A percentile compares a stretch with the other conserved stretches of the same genome.
phyloP scores from a whole-genome alignment of 2,888 invertebrate species.

The Protodeltote pygarga region DNA sequence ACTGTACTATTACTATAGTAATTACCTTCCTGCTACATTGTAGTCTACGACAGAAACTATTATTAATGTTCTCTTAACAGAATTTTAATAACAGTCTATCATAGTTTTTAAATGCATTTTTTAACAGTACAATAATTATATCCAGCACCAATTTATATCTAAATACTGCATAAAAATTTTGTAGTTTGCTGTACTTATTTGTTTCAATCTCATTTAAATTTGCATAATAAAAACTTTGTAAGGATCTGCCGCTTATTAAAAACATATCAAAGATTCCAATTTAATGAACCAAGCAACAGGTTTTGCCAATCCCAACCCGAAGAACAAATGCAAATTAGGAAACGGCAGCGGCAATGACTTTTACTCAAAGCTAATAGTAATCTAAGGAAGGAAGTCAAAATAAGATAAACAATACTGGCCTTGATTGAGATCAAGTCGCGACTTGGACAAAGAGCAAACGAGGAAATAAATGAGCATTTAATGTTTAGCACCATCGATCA shows the following conservation, averaged over 20 bases:
- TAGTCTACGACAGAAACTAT: constrained; percentile 27
- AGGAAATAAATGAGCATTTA: constrained; percentile 50
- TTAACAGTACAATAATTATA: not conserved
- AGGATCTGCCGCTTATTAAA: constrained; percentile 10
- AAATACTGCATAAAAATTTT: not conserved
- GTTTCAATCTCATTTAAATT: too few relatives aligned
- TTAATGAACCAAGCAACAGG: constrained; percentile 21
- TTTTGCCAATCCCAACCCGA: constrained; percentile 13
- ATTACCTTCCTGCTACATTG: constrained; percentile 48
- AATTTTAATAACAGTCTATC: too few relatives aligned
- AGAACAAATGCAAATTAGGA: constrained; percentile 37
- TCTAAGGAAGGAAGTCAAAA: constrained; percentile 53
- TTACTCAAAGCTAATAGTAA: constrained; percentile 34
- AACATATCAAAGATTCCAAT: constrained; percentile 15
- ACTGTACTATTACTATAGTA: constrained; percentile 39
- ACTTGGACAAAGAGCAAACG: constrained; percentile 36
- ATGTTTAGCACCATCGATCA: constrained; percentile 24
- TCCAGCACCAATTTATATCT: too few relatives aligned
- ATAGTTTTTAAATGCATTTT: too few relatives aligned
- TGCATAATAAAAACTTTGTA: too few relatives aligned
- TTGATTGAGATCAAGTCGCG: constrained; percentile 44
- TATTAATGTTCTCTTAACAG: constrained; percentile 9
- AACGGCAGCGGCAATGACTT: constrained; percentile 29
- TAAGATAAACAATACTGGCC: constrained; percentile 52
- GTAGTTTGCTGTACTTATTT: too few relatives aligned